Conservation (phyloP, 2,888 invertebrate genomes). For the Sipunculus nudus region DNA sequence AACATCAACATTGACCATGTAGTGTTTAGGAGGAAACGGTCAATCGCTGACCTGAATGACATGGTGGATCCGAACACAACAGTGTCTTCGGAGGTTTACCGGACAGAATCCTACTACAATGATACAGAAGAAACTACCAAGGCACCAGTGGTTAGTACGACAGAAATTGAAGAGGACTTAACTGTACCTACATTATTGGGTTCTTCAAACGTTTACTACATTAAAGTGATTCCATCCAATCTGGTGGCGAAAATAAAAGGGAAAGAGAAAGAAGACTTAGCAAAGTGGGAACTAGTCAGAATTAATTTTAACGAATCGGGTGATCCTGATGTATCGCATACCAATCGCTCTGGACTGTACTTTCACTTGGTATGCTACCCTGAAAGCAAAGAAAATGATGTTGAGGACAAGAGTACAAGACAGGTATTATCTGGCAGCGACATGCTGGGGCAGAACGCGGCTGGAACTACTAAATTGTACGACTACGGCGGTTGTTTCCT, state of each 20-base stretch:
- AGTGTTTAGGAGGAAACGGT: neutral
- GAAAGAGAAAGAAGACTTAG: conserved; percentile 11
- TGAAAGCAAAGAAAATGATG: conserved; percentile 11
- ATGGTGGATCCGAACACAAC: too few relatives aligned
- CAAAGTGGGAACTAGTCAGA: conserved; percentile 16
- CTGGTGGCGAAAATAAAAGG: conserved; percentile 28
- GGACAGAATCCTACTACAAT: too few relatives aligned
- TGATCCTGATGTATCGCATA: conserved; percentile 37
- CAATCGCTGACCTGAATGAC: too few relatives aligned
- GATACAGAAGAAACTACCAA: too few relatives aligned
- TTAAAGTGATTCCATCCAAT: conserved; percentile 30
- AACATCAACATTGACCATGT: conserved; percentile 23
- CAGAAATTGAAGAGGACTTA: too few relatives aligned
- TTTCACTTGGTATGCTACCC: conserved; percentile 52
- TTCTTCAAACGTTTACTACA: too few relatives aligned
- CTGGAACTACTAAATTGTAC: conserved; percentile 46
- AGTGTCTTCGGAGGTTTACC: too few relatives aligned
- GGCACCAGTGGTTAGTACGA: too few relatives aligned
- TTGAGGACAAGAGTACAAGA: conserved; percentile 21
- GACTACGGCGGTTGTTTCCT: conserved; percentile 46
- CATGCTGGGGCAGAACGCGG: conserved; percentile 41
- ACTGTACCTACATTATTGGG: too few relatives aligned
- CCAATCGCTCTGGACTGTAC: conserved; percentile 48
- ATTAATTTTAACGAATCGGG: conserved; percentile 25
- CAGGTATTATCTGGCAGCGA: conserved; percentile 34